Conservation (phyloP, 2,888 invertebrate genomes). For the Drosophila peninsularis region DNA sequence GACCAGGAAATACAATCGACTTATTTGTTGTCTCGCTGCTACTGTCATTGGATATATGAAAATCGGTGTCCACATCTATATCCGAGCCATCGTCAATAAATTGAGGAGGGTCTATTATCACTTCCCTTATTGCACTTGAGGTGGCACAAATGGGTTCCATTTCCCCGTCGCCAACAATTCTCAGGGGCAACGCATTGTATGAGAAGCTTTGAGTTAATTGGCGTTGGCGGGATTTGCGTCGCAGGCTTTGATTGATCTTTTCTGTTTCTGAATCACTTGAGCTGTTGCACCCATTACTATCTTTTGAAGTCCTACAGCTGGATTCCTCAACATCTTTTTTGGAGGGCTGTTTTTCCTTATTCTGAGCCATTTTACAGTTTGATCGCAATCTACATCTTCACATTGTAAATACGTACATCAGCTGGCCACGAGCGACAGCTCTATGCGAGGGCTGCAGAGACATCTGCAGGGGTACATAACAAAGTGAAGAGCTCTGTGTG, state of each 20-base stretch:
- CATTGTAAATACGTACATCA: slow-evolving; percentile 32
- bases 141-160: slow-evolving; percentile 2
- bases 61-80: slow-evolving; percentile 52
- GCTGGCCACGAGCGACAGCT: slow-evolving; percentile 35
- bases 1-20: slow-evolving; percentile 40
- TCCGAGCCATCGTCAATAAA: slow-evolving; percentile 59
- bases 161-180: slow-evolving; percentile 26
- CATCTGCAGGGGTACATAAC: slow-evolving; percentile 13
- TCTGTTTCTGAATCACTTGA: slow-evolving; percentile 47
- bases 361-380: slow-evolving; percentile 45
- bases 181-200: slow-evolving; percentile 54
- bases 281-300: slow-evolving; percentile 14
- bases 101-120: slow-evolving; percentile 47
- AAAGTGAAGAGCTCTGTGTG: slow-evolving; percentile 19
- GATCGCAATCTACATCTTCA: not conserved
- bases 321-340: not conserved
- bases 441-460: slow-evolving; percentile 21
- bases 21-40: slow-evolving; percentile 48
- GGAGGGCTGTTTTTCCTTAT: not conserved
- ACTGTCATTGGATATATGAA: slow-evolving; percentile 65
- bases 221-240: slow-evolving; percentile 40
- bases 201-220: slow-evolving; percentile 39
- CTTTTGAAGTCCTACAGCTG: not conserved
- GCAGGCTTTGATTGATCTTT: slow-evolving; percentile 41
- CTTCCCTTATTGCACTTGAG: slow-evolving; percentile 45